A percentile compares a stretch with the other conserved stretches of the same genome.
These are phyloP conservation scores for Laupala kohalensis DNA, from an alignment of 1,140 invertebrate genomes.

Conservation along the genomic window DNA sequence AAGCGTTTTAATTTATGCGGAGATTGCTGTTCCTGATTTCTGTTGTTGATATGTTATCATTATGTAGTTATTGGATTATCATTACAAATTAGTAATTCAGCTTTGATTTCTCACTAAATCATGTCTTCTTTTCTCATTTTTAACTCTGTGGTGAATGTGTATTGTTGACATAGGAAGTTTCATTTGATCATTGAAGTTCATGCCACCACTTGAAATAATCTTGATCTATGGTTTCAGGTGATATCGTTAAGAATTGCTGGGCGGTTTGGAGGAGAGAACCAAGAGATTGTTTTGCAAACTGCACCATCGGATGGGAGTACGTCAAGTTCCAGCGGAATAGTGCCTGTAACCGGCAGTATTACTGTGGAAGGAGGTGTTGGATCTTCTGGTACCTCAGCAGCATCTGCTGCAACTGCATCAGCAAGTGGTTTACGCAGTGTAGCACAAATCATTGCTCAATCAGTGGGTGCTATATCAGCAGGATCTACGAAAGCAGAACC, in stretches of 20 bases:
- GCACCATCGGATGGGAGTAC: conserved; percentile 26
- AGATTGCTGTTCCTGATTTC: too few species aligned
- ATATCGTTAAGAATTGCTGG: conserved; percentile 78
- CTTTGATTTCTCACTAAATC: too few species aligned
- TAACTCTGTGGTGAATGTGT: too few species aligned
- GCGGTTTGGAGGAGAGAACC: conserved; percentile 51
- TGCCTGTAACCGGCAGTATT: neutral
- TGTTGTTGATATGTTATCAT: too few species aligned
- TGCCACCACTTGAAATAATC: too few species aligned
- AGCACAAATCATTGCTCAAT: conserved; percentile 20
- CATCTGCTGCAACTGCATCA: neutral
- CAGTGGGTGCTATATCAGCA: conserved; percentile 22
- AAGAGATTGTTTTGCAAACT: conserved; percentile 59
- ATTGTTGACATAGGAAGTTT: too few species aligned
- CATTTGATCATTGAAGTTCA: too few species aligned
- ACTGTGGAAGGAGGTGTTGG: neutral
- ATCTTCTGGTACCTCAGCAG: neutral
- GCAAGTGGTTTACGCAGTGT: conserved; percentile 12
- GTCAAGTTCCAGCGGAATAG: neutral
- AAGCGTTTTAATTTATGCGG: too few species aligned
- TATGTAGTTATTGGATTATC: too few species aligned
- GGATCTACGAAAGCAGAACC: conserved; percentile 21
- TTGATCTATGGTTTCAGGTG: conserved; percentile 29
- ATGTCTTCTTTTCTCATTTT: too few species aligned
- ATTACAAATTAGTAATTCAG: too few species aligned